Conservation (phyloP, 2,888 invertebrate genomes). For the Nomada hirtipes region DNA sequence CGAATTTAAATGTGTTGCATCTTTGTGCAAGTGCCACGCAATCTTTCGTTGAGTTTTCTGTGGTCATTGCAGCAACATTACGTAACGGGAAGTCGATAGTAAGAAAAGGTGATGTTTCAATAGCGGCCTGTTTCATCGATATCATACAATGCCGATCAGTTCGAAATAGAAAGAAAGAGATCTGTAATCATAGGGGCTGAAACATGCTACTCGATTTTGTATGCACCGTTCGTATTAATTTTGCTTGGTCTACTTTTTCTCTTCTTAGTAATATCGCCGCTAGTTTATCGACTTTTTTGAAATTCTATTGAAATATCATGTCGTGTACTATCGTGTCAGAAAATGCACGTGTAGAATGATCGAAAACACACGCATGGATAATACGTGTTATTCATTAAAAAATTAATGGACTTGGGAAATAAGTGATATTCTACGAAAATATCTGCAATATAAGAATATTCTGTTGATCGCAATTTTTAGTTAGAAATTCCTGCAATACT, state of each 20-base stretch:
- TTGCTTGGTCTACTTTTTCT: too few relatives aligned
- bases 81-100: constrained; percentile 26
- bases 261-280: neutral
- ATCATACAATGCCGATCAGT: neutral
- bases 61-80: constrained; percentile 33
- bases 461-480: neutral
- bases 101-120: constrained; percentile 37
- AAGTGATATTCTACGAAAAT: neutral
- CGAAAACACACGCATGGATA: too few relatives aligned
- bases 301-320: too few relatives aligned
- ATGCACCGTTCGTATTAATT: neutral
- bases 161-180: neutral
- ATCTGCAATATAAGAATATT: neutral
- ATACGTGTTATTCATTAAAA: too few relatives aligned
- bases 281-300: neutral
- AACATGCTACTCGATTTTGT: neutral
- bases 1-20: constrained; percentile 4
- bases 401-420: too few relatives aligned
- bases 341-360: too few relatives aligned
- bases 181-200: neutral
- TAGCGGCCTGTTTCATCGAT: neutral
- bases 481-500: neutral
- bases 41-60: constrained; percentile 3
- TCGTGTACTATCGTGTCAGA: too few relatives aligned
- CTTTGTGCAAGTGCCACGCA: neutral